phyloP scores from a whole-genome alignment of 2,797 vertebrate species.

The Pseudomugil gertrudae region DNA sequence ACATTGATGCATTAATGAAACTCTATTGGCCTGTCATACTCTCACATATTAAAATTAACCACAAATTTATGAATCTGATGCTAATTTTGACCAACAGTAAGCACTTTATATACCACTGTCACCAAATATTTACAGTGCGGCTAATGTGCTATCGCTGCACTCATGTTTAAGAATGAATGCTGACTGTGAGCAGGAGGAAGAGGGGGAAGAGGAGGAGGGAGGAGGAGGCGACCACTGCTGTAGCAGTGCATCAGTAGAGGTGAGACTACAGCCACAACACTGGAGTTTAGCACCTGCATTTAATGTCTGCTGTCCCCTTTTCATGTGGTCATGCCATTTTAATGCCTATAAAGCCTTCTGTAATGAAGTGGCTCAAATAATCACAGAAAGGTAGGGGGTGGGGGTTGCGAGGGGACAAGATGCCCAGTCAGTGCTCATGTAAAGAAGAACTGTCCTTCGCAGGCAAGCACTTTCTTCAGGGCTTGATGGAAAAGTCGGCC shows the following conservation, averaged over 20 bases:
- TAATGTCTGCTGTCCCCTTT: constrained; percentile 18
- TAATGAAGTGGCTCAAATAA: constrained; percentile 7
- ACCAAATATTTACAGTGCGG: constrained; percentile 30
- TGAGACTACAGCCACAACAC: constrained; percentile 63
- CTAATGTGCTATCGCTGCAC: constrained; percentile 52
- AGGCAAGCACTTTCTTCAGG: constrained; percentile 7
- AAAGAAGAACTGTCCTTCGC: constrained; percentile 16
- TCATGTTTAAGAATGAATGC: constrained; percentile 74
- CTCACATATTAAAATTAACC: neutral
- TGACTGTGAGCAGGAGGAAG: constrained; percentile 57
- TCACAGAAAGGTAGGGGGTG: neutral
- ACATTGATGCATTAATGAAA: neutral
- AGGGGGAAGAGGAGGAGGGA: constrained; percentile 2
- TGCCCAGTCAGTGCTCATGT: constrained; percentile 29
- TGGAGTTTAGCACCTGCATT: constrained; percentile 48
- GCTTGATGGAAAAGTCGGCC: constrained; percentile 22
- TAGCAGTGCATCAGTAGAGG: constrained; percentile 77
- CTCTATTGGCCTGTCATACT: neutral
- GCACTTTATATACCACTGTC: constrained; percentile 3
- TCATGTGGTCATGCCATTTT: neutral
- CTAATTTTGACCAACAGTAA: neutral
- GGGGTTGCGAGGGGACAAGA: neutral
- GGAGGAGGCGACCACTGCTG: constrained; percentile 55
- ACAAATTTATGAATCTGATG: neutral
- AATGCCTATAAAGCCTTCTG: constrained; percentile 10